phyloP scores from a whole-genome alignment of 2,888 invertebrate genomes.

The Meghimatium bilineatum region DNA sequence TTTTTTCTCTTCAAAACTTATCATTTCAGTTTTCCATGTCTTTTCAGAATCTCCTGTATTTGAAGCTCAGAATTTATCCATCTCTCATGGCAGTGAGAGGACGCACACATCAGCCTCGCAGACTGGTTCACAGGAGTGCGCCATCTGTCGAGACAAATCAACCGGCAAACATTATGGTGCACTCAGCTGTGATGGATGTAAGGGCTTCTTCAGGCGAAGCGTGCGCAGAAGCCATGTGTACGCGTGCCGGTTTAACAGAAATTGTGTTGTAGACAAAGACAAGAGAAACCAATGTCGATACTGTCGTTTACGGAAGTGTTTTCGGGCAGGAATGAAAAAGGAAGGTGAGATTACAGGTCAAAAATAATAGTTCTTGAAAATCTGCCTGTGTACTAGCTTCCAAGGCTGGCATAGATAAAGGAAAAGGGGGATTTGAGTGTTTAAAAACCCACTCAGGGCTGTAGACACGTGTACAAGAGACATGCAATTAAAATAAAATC shows the following conservation, averaged over 20 bases:
- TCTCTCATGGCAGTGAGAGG: not conserved
- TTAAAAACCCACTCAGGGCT: too few species aligned
- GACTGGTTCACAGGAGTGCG: conserved; percentile 81
- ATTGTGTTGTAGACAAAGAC: conserved; percentile 96
- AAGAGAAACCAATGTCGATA: conserved; percentile 98
- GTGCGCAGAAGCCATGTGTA: conserved; percentile 93
- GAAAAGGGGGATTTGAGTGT: too few species aligned
- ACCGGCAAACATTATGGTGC: conserved; percentile 91
- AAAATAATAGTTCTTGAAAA: not conserved
- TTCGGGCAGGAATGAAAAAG: conserved; percentile 96
- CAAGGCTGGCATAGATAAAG: too few species aligned
- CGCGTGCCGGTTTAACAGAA: conserved; percentile 93
- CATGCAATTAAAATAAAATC: too few species aligned
- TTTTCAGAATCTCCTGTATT: conserved; percentile 45
- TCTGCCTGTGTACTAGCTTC: too few species aligned
- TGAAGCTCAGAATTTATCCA: conserved; percentile 33
- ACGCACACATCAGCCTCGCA: conserved; percentile 15
- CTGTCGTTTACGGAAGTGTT: conserved; percentile 95
- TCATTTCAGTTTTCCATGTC: not conserved
- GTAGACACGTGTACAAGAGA: too few species aligned
- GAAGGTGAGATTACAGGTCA: conserved; percentile 74
- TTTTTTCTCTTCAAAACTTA: not conserved
- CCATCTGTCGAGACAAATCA: conserved; percentile 96
- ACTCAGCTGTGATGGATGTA: conserved; percentile 97
- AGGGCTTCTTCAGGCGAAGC: conserved; percentile 82